These are phyloP conservation scores for Muscidifurax raptorellus DNA, from an alignment of 1,140 invertebrate genomes.

Conservation along the genomic window DNA sequence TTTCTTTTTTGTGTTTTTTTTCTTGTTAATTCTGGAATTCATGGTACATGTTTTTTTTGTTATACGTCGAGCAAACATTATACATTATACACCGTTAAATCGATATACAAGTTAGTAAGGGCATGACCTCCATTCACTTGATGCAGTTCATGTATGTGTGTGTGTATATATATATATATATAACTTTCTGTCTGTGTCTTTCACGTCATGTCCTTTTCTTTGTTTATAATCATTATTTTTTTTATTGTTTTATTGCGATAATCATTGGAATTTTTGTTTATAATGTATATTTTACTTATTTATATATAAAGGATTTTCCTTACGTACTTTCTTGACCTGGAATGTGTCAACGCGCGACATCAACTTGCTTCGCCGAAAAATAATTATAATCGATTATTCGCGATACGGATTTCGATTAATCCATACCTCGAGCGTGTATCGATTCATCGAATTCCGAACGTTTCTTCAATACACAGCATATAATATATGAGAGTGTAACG, in stretches of 20 bases:
- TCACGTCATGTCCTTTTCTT: background rate
- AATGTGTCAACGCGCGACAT: slow-evolving; percentile 37
- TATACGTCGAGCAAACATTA: slow-evolving; percentile 44
- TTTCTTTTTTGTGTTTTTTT: background rate
- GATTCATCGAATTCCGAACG: no score
- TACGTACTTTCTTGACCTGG: slow-evolving; percentile 33
- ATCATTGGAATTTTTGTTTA: slow-evolving; percentile 28
- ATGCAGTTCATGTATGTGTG: background rate
- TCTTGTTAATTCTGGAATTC: slow-evolving; percentile 20
- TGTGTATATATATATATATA: slow-evolving; percentile 31
- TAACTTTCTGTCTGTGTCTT: slow-evolving; percentile 4
- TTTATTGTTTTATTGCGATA: slow-evolving; percentile 11
- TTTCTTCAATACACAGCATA: no score
- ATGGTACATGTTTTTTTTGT: slow-evolving; percentile 6
- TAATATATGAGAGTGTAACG: background rate
- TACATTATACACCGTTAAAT: slow-evolving; percentile 42
- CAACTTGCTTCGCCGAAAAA: background rate
- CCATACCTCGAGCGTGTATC: background rate
- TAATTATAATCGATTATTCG: background rate
- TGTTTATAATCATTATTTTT: background rate
- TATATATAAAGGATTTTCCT: slow-evolving; percentile 49
- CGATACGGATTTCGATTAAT: background rate
- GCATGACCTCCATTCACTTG: background rate
- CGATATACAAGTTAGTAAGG: slow-evolving; percentile 37
- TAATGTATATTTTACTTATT: slow-evolving; percentile 47